A percentile compares a stretch with the other conserved stretches of the same genome.
Evolutionary conservation across 2,888 invertebrate species (phyloP).

Genomic region (Theodoxus fluviatilis): DNA sequence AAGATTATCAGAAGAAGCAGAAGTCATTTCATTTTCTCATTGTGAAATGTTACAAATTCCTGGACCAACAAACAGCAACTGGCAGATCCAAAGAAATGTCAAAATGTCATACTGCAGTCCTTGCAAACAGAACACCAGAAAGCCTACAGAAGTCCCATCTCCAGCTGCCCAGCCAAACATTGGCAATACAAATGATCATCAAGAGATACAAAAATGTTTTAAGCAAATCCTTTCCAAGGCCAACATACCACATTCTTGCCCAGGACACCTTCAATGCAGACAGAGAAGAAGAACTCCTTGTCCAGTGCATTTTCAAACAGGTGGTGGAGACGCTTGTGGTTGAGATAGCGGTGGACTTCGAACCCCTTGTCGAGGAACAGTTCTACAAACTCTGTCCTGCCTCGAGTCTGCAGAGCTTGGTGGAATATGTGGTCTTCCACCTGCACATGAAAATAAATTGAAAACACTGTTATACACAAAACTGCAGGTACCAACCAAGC

Average conservation of each 20-base stretch:
- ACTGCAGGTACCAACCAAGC: not conserved
- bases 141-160: too few relatives aligned
- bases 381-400: constrained; percentile 64
- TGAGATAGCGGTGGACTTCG: constrained; percentile 61
- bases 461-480: not conserved
- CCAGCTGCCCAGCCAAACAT: too few relatives aligned
- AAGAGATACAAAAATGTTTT: too few relatives aligned
- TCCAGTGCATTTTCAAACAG: constrained; percentile 57
- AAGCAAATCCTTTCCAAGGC: too few relatives aligned
- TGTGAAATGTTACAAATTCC: too few relatives aligned
- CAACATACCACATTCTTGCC: constrained; percentile 45
- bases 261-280: constrained; percentile 60
- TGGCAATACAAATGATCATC: too few relatives aligned
- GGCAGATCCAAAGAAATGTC: too few relatives aligned
- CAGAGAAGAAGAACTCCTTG: constrained; percentile 60
- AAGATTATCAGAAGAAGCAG: too few relatives aligned
- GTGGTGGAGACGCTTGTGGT: constrained; percentile 46
- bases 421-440: constrained; percentile 60
- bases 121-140: too few relatives aligned
- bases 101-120: too few relatives aligned
- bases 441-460: constrained; percentile 31
- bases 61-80: too few relatives aligned
- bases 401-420: constrained; percentile 57
- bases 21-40: too few relatives aligned
- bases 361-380: constrained; percentile 64